Percentiles rank a stretch among this genome's conserved stretches.
phyloP scores from a whole-genome alignment of 1,140 invertebrate genomes.

The Zaprionus capensis region DNA sequence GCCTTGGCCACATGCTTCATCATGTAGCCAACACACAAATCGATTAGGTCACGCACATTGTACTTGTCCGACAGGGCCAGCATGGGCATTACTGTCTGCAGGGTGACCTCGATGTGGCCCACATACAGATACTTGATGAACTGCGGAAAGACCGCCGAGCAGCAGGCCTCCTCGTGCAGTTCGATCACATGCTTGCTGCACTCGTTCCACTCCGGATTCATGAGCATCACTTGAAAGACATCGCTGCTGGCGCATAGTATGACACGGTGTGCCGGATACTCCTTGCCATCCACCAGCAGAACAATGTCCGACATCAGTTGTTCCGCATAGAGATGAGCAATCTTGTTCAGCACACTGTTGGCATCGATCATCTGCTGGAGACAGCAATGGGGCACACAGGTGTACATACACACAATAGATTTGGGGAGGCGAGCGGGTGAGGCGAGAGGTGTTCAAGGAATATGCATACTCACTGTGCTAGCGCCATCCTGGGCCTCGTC shows the following conservation, averaged over 20 bases:
- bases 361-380: constrained; percentile 91
- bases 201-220: constrained; percentile 96
- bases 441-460: too few species aligned
- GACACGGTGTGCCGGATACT: constrained; percentile 94
- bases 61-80: constrained; percentile 96
- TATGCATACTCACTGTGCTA: constrained; percentile 65
- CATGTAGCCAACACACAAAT: constrained; percentile 94
- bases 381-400: neutral
- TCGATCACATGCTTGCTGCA: constrained; percentile 93
- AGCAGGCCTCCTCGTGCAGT: constrained; percentile 93
- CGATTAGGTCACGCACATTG: constrained; percentile 94
- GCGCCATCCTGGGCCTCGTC: constrained; percentile 67
- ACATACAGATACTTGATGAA: constrained; percentile 97
- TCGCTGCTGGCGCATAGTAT: constrained; percentile 97
- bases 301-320: constrained; percentile 94
- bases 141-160: constrained; percentile 93
- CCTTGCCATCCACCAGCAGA: constrained; percentile 90
- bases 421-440: neutral
- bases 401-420: neutral
- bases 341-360: constrained; percentile 90
- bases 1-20: constrained; percentile 93
- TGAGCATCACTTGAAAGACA: constrained; percentile 98
- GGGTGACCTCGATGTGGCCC: constrained; percentile 93
- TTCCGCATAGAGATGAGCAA: constrained; percentile 92
- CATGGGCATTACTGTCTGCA: constrained; percentile 93